phyloP scores from a whole-genome alignment of 1,140 invertebrate genomes.

The Eubasilissa regina region DNA sequence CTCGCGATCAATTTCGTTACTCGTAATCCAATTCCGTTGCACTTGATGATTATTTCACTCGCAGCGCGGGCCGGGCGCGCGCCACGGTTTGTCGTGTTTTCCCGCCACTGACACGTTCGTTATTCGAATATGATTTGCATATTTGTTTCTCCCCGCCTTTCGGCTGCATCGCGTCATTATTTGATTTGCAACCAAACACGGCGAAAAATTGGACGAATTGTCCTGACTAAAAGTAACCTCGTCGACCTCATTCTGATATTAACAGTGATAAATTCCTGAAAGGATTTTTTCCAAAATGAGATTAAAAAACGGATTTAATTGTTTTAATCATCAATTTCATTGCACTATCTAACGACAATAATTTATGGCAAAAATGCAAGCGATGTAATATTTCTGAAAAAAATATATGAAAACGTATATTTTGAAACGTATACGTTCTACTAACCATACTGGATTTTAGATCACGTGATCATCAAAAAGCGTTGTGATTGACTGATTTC shows the following conservation, averaged over 20 bases:
- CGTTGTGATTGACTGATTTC: no score
- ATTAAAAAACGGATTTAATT: no score
- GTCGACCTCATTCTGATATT: not conserved
- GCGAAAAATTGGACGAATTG: conserved; percentile 26
- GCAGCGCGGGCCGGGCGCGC: conserved; percentile 23
- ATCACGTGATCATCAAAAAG: no score
- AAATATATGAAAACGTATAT: no score
- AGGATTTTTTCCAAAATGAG: no score
- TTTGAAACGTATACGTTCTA: no score
- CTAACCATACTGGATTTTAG: no score
- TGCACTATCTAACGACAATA: no score
- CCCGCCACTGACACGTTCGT: conserved; percentile 38
- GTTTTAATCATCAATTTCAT: no score
- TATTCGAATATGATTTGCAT: conserved; percentile 38
- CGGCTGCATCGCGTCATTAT: not conserved
- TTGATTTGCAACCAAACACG: conserved; percentile 32
- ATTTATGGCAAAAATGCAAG: no score
- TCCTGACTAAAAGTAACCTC: conserved; percentile 1
- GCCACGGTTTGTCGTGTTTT: conserved; percentile 31
- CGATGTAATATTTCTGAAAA: no score
- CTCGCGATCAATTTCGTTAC: conserved; percentile 49
- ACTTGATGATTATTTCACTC: conserved; percentile 47
- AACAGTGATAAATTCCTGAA: no score
- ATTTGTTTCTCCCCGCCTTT: not conserved
- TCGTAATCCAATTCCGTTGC: conserved; percentile 44